Evolutionary conservation across 2,113 vertebrate genomes (phyloP).

Genomic region (Mustela lutreola): DNA sequence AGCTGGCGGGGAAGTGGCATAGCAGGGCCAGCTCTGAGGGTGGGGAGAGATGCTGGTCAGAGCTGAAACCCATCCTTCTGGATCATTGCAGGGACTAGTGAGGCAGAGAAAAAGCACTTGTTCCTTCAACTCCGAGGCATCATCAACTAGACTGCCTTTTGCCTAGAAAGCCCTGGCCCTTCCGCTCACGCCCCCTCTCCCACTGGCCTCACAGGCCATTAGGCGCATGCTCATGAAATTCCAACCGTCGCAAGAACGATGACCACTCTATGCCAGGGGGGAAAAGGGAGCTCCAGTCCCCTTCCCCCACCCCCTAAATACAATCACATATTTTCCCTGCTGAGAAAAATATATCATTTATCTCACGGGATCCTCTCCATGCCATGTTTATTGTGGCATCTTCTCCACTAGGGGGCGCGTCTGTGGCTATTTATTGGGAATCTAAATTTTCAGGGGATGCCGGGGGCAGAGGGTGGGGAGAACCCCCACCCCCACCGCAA

Average conservation of each 20-base stretch:
- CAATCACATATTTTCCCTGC: not conserved
- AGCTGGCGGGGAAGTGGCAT: not conserved
- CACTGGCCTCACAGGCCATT: not conserved
- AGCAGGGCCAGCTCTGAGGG: no score
- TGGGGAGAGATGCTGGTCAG: not conserved
- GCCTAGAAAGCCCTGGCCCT: not conserved
- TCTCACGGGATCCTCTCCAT: not conserved
- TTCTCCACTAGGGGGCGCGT: not conserved
- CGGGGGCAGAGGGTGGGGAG: not conserved
- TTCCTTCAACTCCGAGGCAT: not conserved
- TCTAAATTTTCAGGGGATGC: not conserved
- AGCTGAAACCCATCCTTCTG: not conserved
- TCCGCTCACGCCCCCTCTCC: not conserved
- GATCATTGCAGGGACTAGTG: not conserved
- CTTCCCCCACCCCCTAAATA: not conserved
- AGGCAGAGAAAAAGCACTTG: not conserved
- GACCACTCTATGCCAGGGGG: not conserved
- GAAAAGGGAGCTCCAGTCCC: not conserved
- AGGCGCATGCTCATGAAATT: not conserved
- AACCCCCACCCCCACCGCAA: rapidly evolving
- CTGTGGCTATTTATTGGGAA: not conserved
- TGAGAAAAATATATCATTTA: conserved; percentile 14
- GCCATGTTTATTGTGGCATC: not conserved
- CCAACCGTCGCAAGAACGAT: not conserved
- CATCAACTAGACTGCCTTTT: not conserved